phyloP scores from a whole-genome alignment of 2,113 vertebrate species.

The Brachypteracias leptosomus region DNA sequence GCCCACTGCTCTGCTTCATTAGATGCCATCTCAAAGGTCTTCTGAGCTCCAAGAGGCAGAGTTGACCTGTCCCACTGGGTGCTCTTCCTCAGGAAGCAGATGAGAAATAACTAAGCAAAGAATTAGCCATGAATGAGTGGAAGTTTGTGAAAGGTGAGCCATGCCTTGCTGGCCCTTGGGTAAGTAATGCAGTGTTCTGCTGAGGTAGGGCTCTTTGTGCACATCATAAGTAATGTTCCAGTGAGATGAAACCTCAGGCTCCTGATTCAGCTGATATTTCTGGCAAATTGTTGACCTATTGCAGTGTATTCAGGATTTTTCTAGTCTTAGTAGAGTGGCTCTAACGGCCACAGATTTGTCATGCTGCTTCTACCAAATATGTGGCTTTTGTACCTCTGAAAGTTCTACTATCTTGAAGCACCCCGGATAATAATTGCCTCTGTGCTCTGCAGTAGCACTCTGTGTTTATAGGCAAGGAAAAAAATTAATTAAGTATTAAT shows the following conservation, averaged over 20 bases:
- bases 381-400: neutral
- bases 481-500: slow-evolving; percentile 29
- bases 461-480: slow-evolving; percentile 16
- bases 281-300: slow-evolving; percentile 56
- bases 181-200: slow-evolving; percentile 18
- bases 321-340: slow-evolving; percentile 11
- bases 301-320: slow-evolving; percentile 36
- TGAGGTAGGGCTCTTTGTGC: slow-evolving; percentile 24
- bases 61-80: neutral
- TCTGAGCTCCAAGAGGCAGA: neutral
- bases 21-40: neutral
- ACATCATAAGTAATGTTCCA: slow-evolving; percentile 1
- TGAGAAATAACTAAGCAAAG: neutral
- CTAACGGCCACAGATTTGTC: slow-evolving; percentile 32
- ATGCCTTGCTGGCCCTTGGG: neutral
- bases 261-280: slow-evolving; percentile 63
- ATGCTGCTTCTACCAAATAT: slow-evolving; percentile 22
- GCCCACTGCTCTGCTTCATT: neutral
- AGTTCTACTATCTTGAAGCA: neutral
- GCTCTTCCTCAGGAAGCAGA: neutral
- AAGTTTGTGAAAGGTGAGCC: neutral
- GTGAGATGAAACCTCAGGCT: slow-evolving; percentile 26
- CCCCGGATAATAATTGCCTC: neutral
- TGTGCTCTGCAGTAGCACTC: neutral
- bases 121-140: neutral